Base-by-base conservation (phyloP, 1,140 invertebrate genomes). In the Lamellibrachia luymesi region DNA sequence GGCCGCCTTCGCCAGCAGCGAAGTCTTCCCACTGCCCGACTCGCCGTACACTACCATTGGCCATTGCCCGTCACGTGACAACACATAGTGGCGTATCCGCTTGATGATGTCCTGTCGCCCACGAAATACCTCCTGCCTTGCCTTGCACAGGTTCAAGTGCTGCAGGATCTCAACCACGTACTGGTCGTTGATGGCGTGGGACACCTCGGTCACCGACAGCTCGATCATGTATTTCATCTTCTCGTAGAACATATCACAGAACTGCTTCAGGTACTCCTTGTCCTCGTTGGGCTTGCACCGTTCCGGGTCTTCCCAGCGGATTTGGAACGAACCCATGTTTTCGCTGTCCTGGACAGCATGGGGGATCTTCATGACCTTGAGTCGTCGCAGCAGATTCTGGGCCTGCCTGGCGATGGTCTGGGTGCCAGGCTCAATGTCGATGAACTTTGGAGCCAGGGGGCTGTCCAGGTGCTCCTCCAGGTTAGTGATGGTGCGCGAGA, bases 301-400 rank as follows among this genome's bases (percentile, higher is more conserved):
- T 96, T 99, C 98, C 91, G 98, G 97, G 0, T 98, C 98, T 51
- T 98, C 98, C 98, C 98, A 99, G 96, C 99, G 98, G 1, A 99
- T 98, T 91, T 94, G 90, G 52, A 93, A 94, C 13, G 64, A 91
- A 27, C 51, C 56, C 50, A 93, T 64, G 50, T 93, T 93, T 51
- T 51, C 6, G 52, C 93, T 91, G 50, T 92, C 91, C 2, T 50
- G 50, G n/a, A 94, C n/a, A 10, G 51, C 50, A 6, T 92, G 94
- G 17, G 92, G 89, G 91, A 93, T 92, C 93, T 93, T 94, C 38
- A 98, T 98, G 95, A 99, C 99, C 94, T 99, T 97, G 0, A 99
- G 97, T 96, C 99, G 98, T 8, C 98, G 98, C 22, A 99, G 96
- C 22, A 99, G 97, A 95, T 98, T 98, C 1, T 98, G 97, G 1